Evolutionary conservation across 1,140 invertebrate species (phyloP), one percentile per base, ranked within the genome.

Genomic region (Sminthurinus signatus): DNA sequence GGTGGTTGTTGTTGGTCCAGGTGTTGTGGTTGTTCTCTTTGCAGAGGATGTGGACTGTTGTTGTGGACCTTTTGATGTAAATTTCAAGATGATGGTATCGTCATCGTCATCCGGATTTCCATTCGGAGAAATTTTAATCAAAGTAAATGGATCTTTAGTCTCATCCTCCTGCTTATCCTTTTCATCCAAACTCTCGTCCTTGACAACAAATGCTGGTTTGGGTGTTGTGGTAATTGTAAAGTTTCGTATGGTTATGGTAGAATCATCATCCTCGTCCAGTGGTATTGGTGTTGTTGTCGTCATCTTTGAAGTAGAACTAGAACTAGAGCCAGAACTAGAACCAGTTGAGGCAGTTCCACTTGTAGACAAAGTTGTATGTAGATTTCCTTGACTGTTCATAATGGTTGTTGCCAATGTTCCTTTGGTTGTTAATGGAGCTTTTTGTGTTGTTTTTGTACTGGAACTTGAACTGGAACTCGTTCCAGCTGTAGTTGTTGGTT

Each of bases 81-180:
- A 31, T 15, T 14, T 28, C 2, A 56, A 10, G 19, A 3, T 21
- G 4, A 39, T 29, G 17, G 10, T 15, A 31, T 14, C n/a, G 2
- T 21, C 31, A 56, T 8, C 3, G 8, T 52, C 50, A 23, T 52
- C 50, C 14, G 25, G 50, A 28, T 29, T 28, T 48, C 23, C 44
- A 12, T 5, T 19, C 5, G 44, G 19, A 48, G 17, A 8, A 5
- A 23, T 48, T 48, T 23, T 23, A 48, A 48, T n/a, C 17, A 42
- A 42, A 8, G 32, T 54, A 28, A 23, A 29, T 27, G n/a, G 28
- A 12, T 54, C 29, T 60, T 60, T 28, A 25, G 12, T 17, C 29
- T 60, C 57, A 19, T 27, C 46, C 19, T 61, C 46, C 21, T 46
- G 52, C 12, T 31, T 57, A 36, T 62, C 60, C 21, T 62, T 54